These are phyloP conservation scores for Oenanthe melanoleuca DNA, from an alignment of 2,113 vertebrate species.

Conservation along the genomic window DNA sequence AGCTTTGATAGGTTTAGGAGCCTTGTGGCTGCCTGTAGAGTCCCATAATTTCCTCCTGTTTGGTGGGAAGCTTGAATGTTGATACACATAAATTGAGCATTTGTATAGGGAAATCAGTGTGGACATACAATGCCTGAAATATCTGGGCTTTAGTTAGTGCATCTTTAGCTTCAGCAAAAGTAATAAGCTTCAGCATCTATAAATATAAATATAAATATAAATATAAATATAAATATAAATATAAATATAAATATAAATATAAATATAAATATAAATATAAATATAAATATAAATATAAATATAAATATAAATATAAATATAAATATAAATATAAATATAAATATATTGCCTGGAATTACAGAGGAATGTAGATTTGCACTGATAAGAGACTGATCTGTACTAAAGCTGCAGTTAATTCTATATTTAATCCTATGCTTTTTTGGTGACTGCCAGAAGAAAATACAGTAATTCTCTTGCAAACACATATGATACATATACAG, in stretches of 20 bases:
- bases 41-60: neutral
- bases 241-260: neutral
- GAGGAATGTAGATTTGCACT: neutral
- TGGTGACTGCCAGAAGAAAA: slow-evolving; percentile 12
- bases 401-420: neutral
- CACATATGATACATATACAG: neutral
- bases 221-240: neutral
- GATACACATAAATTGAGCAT: neutral
- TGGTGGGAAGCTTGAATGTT: neutral
- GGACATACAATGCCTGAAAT: neutral
- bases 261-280: neutral
- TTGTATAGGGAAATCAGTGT: neutral
- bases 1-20: neutral
- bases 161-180: neutral
- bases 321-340: neutral
- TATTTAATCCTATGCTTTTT: neutral
- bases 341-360: neutral
- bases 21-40: neutral
- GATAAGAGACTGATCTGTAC: neutral
- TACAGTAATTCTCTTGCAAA: neutral
- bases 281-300: neutral
- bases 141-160: neutral
- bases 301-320: neutral
- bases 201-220: neutral
- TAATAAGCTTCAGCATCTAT: neutral